Conservation (phyloP, 2,888 invertebrate genomes). For the Lithophane semibrunnea region DNA sequence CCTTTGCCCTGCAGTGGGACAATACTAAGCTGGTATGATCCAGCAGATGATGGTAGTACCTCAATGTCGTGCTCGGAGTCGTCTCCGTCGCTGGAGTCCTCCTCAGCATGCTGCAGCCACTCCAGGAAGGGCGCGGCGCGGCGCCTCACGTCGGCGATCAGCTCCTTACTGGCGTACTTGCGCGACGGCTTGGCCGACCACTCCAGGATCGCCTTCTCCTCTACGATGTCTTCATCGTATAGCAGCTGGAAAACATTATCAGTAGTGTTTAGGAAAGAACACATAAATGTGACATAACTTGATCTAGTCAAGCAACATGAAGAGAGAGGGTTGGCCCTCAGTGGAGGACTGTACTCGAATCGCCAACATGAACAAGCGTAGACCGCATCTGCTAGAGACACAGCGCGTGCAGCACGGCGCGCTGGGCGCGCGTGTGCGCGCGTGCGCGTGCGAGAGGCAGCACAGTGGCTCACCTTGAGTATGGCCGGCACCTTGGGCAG, state of each 20-base stretch:
- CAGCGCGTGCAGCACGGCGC: not conserved
- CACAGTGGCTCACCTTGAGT: slow-evolving; percentile 90
- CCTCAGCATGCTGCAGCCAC: slow-evolving; percentile 99
- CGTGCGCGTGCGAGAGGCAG: no score
- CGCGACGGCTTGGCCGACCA: slow-evolving; percentile 99
- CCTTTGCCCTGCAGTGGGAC: not conserved
- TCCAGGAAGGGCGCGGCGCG: slow-evolving; percentile 98
- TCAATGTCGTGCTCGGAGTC: slow-evolving; percentile 92
- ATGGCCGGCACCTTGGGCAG: slow-evolving; percentile 97
- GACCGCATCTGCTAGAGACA: not conserved
- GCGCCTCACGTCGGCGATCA: slow-evolving; percentile 97
- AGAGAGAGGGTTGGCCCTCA: not conserved
- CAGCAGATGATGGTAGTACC: slow-evolving; percentile 77
- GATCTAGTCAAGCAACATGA: not conserved
- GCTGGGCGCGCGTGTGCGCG: no score
- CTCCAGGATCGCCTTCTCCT: slow-evolving; percentile 97
- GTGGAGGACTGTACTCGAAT: not conserved
- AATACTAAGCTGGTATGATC: not conserved
- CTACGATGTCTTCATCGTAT: slow-evolving; percentile 98
- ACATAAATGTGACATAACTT: slow-evolving; percentile 96
- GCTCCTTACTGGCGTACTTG: slow-evolving; percentile 97
- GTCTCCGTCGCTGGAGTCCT: slow-evolving; percentile 95
- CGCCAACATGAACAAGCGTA: not conserved
- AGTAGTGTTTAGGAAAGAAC: not conserved
- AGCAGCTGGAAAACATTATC: slow-evolving; percentile 91